phyloP scores from a whole-genome alignment of 2,888 invertebrate species.

The Volucella zonaria region DNA sequence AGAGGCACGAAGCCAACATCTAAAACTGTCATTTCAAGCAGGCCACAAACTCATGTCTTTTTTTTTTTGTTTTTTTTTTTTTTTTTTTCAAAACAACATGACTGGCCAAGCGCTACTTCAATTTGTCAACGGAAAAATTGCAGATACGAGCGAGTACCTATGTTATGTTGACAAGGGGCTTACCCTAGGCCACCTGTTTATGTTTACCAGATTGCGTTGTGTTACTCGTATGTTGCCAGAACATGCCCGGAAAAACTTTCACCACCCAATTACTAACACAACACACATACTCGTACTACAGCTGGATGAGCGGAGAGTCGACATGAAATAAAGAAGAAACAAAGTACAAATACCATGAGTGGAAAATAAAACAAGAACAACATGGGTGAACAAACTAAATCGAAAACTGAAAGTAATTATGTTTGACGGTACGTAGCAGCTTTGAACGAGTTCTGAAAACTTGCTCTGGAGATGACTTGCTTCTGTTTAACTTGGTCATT shows the following conservation, averaged over 20 bases:
- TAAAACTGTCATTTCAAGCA: no score
- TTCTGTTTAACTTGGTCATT: conserved; percentile 8
- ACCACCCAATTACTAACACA: conserved; percentile 7
- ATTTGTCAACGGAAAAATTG: conserved; percentile 10
- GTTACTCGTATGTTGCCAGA: conserved; percentile 3
- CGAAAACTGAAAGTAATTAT: conserved; percentile 28
- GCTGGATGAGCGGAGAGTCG: not conserved
- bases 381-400: not conserved
- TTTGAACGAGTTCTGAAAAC: conserved; percentile 38
- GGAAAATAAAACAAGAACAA: not conserved
- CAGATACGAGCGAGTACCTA: not conserved
- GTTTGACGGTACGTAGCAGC: conserved; percentile 11
- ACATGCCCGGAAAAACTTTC: conserved; percentile 45
- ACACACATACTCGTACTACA: not conserved
- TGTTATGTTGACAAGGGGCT: conserved; percentile 6
- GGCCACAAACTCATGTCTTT: no score
- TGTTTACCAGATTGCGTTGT: not conserved
- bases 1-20: no score
- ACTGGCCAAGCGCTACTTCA: not conserved
- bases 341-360: no score
- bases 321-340: conserved; percentile 1
- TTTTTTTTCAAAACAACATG: no score
- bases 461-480: conserved; percentile 29
- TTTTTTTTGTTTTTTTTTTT: no score
- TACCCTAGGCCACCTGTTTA: not conserved